Percentiles rank a stretch among this genome's conserved stretches.
phyloP scores from a whole-genome alignment of 2,888 invertebrate genomes.

The Girardia tigrina region DNA sequence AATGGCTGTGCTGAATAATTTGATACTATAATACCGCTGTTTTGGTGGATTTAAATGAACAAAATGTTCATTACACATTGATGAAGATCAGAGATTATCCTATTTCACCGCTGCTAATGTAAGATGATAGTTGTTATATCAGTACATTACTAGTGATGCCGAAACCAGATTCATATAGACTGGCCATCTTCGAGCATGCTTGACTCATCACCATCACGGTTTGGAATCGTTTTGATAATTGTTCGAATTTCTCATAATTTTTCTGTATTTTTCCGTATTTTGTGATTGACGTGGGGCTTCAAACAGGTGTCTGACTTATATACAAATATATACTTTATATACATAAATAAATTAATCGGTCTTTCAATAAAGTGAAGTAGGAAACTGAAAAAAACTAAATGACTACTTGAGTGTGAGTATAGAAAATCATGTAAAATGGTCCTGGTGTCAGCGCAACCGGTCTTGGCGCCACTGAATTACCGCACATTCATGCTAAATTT shows the following conservation, averaged over 20 bases:
- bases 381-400: background rate
- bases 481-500: background rate
- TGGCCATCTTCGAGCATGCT: background rate
- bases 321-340: background rate
- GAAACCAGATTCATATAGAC: background rate
- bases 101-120: background rate
- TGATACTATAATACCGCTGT: background rate
- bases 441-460: background rate
- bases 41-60: background rate
- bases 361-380: background rate
- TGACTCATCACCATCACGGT: background rate
- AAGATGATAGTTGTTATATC: background rate
- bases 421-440: background rate
- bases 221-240: too few relatives aligned
- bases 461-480: background rate
- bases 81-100: background rate
- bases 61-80: background rate
- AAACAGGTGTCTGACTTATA: background rate
- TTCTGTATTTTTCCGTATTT: too few relatives aligned
- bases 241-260: too few relatives aligned
- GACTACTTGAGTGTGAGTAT: background rate
- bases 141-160: background rate
- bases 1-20: background rate
- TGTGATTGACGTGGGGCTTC: background rate
- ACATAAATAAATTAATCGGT: background rate